phyloP scores from a whole-genome alignment of 2,797 vertebrate genomes.

The Scyliorhinus canicula region DNA sequence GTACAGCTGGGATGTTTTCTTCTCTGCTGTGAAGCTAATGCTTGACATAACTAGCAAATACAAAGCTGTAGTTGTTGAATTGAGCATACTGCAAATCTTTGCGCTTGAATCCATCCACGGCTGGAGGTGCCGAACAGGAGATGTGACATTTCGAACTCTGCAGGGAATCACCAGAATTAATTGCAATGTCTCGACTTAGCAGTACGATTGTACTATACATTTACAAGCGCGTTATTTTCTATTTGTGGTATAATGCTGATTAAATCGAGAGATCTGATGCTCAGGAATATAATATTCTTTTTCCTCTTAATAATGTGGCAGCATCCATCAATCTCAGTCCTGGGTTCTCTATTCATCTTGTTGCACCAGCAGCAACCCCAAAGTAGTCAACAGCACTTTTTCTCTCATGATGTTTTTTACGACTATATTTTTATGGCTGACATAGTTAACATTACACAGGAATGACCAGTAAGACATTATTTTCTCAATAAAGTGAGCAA shows the following conservation, averaged over 20 bases:
- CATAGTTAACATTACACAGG: not conserved
- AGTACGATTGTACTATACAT: not conserved
- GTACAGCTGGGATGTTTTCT: not conserved
- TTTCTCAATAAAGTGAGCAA: not conserved
- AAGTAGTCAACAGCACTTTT: not conserved
- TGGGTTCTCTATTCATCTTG: not conserved
- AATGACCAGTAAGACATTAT: not conserved
- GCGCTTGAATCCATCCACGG: constrained; percentile 27
- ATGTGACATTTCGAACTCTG: constrained; percentile 32
- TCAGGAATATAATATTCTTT: not conserved
- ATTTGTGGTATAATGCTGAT: not conserved
- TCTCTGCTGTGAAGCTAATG: not conserved
- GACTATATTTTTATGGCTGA: not conserved
- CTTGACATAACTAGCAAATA: constrained; percentile 17
- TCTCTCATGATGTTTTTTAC: not conserved
- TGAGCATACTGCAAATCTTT: constrained; percentile 26
- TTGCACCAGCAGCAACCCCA: not conserved
- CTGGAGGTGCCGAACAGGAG: constrained; percentile 12
- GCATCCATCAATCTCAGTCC: not conserved
- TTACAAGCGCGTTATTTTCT: not conserved
- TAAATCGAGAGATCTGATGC: not conserved
- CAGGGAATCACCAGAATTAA: constrained; percentile 8
- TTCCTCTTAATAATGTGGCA: not conserved
- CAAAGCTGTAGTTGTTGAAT: constrained; percentile 34
- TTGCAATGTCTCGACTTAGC: not conserved